Evolutionary conservation across 2,888 invertebrate species (phyloP), one percentile per base, ranked within the genome.

Genomic region (Rhagophthalmus giganteus): DNA sequence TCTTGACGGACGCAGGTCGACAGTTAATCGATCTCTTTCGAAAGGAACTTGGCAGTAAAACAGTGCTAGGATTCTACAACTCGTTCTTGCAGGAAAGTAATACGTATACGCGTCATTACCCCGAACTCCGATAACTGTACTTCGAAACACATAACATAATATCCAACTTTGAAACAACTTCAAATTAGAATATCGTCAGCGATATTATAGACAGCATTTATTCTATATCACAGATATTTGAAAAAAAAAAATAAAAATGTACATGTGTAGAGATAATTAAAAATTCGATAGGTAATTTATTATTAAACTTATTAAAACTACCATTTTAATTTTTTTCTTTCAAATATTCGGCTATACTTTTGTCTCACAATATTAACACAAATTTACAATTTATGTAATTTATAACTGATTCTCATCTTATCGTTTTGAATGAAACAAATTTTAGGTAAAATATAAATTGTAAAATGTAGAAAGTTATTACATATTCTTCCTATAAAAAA

Each of bases 81-180:
- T 47, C 39, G 47, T 31, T 32, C 32, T 38, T 39, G 47, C 27
- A 32, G 27, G 40, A 40, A 32, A 37, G 51, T 44, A 52, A 51
- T 57, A 54, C 57, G 57, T 57, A 41, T 27, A 52, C 57, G 57
- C 57, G 54, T 52, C 57, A 57, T 57, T 57, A 57, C 57, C 44
- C 46, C 39, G 33, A 54, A 48, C 39, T 46, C 27, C 28, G 24
- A 35, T 27, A 37, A 46, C 45, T 37, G 37, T 25, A 24, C 44
- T 46, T 20, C 37, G 37, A 26, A 46, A 37, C 45, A 35, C 37
- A 37, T 37, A 46, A n/a, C n/a, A n/a, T n/a, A n/a, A n/a, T n/a
- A n/a, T n/a, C n/a, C n/a, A n/a, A 46, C 45, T 46, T 49, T 45
- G 38, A 44, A 27, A 45, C 37, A 56, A 56, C 45, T 56, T 53